Conservation (phyloP, 2,797 vertebrate genomes). For the Aselliscus stoliczkanus region DNA sequence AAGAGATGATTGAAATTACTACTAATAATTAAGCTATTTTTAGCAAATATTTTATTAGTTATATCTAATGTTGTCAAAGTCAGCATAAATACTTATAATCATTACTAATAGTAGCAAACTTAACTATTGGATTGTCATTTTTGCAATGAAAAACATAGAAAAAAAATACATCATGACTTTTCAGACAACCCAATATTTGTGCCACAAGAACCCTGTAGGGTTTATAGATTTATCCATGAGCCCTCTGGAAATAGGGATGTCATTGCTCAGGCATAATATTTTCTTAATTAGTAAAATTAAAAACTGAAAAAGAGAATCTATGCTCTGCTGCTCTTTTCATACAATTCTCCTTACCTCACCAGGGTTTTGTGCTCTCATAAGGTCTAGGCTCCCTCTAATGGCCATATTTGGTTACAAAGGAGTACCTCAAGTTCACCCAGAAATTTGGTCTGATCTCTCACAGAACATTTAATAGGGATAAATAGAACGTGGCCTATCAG, state of each 20-base stretch:
- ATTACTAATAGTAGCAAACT: neutral
- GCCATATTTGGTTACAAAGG: neutral
- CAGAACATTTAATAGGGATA: neutral
- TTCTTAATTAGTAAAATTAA: neutral
- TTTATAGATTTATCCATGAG: neutral
- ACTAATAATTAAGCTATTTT: neutral
- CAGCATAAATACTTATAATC: neutral
- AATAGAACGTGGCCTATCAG: neutral
- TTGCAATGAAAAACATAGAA: too few relatives aligned
- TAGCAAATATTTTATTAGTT: neutral
- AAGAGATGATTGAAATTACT: neutral
- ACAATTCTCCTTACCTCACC: rapidly evolving
- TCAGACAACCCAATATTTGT: too few relatives aligned
- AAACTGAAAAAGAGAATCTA: neutral
- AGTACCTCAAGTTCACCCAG: neutral
- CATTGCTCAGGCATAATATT: neutral
- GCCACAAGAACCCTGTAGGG: neutral
- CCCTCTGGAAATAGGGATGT: neutral
- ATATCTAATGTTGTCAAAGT: neutral
- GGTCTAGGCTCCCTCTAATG: conserved; percentile 38
- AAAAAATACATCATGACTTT: too few relatives aligned
- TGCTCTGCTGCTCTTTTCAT: neutral
- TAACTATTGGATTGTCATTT: too few relatives aligned
- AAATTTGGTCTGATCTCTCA: neutral
- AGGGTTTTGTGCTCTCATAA: neutral